Conservation (phyloP, 1,140 invertebrate species). For the Trachymyrmex septentrionalis region DNA sequence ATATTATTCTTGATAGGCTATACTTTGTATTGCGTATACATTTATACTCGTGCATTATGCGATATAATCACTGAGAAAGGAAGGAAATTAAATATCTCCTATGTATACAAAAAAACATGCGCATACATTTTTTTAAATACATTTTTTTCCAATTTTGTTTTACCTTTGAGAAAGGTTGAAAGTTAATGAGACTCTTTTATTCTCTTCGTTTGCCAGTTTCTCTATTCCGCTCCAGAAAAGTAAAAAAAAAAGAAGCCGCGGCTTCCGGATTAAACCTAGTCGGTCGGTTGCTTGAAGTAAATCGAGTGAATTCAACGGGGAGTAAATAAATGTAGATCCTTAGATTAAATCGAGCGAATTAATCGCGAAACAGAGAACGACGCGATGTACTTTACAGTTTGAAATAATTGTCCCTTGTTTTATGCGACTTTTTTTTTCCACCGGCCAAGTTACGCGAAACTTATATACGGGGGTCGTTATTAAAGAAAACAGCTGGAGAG, state of each 20-base stretch:
- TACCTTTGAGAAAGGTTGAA: not conserved
- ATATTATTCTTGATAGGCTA: too few relatives aligned
- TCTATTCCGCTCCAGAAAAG: not conserved
- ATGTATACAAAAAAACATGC: not conserved
- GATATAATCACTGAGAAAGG: not conserved
- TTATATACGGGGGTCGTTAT: constrained; percentile 11
- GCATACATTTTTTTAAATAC: not conserved
- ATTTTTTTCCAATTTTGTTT: not conserved
- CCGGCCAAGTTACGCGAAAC: not conserved
- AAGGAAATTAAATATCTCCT: not conserved
- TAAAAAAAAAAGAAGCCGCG: not conserved
- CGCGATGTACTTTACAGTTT: constrained; percentile 12
- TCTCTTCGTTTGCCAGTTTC: not conserved
- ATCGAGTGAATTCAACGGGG: constrained; percentile 39
- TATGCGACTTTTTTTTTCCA: not conserved
- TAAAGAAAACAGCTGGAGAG: not conserved
- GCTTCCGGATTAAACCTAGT: constrained; percentile 40
- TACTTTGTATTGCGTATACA: too few relatives aligned
- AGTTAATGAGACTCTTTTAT: constrained; percentile 6
- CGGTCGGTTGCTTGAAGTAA: constrained; percentile 29
- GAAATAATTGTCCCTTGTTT: constrained; percentile 14
- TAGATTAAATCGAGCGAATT: constrained; percentile 37
- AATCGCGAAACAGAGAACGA: constrained; percentile 23
- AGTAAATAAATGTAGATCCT: constrained; percentile 38
- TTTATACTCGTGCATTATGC: not conserved